Conservation (phyloP, 2,113 vertebrate genomes). For the Myrmecophaga tridactyla region DNA sequence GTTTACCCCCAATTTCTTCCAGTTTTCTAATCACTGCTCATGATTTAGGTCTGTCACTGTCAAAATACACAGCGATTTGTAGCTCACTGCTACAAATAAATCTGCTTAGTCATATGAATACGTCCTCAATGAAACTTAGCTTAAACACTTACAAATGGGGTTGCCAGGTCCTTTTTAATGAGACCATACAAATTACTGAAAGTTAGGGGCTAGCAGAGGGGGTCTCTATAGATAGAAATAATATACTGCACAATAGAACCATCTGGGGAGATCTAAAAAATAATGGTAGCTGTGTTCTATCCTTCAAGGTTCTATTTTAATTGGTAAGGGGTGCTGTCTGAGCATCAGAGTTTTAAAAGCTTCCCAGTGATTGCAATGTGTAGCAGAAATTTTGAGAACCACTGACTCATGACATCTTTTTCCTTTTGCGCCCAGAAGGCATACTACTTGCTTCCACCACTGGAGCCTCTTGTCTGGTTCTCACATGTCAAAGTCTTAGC, state of each 20-base stretch:
- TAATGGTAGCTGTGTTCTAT: neutral
- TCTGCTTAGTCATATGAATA: neutral
- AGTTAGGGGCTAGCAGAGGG: neutral
- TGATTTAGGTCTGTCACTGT: neutral
- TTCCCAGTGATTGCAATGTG: no score
- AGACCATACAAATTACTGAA: neutral
- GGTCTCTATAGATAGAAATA: neutral
- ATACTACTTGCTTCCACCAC: neutral
- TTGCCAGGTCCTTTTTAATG: neutral
- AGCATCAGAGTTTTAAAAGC: neutral
- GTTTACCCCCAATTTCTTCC: neutral
- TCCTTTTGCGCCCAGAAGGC: neutral
- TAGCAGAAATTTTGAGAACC: neutral
- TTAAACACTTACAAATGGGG: neutral
- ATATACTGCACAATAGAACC: neutral
- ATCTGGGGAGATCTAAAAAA: neutral
- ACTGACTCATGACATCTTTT: neutral
- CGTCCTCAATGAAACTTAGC: neutral
- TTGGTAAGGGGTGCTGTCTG: neutral
- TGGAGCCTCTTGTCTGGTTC: conserved; percentile 27
- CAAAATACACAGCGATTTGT: neutral
- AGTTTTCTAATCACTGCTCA: neutral
- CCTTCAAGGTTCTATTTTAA: neutral
- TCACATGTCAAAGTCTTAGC: conserved; percentile 14
- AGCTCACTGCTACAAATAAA: neutral